These are phyloP conservation scores for Melanostoma mellinum DNA, from an alignment of 2,888 invertebrate species.

Conservation along the genomic window DNA sequence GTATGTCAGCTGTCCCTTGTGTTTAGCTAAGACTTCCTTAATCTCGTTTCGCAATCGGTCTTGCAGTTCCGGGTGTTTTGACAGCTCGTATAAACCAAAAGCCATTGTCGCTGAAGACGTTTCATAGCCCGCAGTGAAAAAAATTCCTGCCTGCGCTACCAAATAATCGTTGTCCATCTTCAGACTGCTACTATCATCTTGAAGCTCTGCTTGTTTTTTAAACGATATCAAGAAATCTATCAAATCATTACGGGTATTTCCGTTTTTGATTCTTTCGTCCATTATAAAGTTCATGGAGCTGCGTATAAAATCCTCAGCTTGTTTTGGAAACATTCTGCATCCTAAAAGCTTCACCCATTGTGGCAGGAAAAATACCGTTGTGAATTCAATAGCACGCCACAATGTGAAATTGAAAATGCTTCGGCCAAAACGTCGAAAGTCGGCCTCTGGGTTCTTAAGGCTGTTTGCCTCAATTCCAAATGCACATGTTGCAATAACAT, in stretches of 20 bases:
- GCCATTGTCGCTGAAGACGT: conserved; percentile 82
- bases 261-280: conserved; percentile 75
- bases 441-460: conserved; percentile 74
- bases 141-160: conserved; percentile 79
- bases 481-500: conserved; percentile 76
- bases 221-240: conserved; percentile 82
- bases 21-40: conserved; percentile 77
- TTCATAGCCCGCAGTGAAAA: conserved; percentile 80
- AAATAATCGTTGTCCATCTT: conserved; percentile 75
- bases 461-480: conserved; percentile 75
- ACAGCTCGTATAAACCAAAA: conserved; percentile 80
- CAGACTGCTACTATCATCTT: conserved; percentile 40
- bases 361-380: conserved; percentile 74
- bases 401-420: conserved; percentile 70
- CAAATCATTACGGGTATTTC: conserved; percentile 80
- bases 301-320: conserved; percentile 77
- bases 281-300: conserved; percentile 79
- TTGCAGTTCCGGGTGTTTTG: conserved; percentile 81
- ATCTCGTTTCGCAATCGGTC: conserved; percentile 81
- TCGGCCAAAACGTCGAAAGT: conserved; percentile 74
- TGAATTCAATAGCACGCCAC: conserved; percentile 71
- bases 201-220: conserved; percentile 73
- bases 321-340: conserved; percentile 73
- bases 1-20: conserved; percentile 80
- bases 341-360: conserved; percentile 65